phyloP scores from a whole-genome alignment of 2,888 invertebrate genomes.

The Lasius fuliginosus region DNA sequence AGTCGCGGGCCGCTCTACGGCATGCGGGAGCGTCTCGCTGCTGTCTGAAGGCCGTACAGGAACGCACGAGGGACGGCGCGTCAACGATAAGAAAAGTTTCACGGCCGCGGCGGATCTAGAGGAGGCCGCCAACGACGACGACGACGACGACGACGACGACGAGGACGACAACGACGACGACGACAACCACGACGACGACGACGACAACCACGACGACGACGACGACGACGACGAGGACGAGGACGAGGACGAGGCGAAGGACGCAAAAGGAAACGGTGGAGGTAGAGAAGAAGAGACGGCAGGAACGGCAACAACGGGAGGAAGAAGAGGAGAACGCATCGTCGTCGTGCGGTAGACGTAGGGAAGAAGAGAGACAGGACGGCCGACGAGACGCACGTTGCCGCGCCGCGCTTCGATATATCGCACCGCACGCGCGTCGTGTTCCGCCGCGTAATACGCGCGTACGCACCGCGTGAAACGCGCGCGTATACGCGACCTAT shows the following conservation, averaged over 20 bases:
- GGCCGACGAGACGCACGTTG: constrained; percentile 60
- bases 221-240: constrained; percentile 17
- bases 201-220: constrained; percentile 43
- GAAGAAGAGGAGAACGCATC: constrained; percentile 33
- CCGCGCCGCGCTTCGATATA: constrained; percentile 54
- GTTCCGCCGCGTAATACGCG: constrained; percentile 46
- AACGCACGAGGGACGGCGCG: constrained; percentile 63
- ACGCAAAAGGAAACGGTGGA: not conserved
- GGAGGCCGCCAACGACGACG: constrained; percentile 58
- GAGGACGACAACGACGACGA: not conserved
- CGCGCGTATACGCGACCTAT: constrained; percentile 42
- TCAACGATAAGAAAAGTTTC: constrained; percentile 62
- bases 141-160: constrained; percentile 19
- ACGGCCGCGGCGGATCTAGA: constrained; percentile 61
- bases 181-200: constrained; percentile 1
- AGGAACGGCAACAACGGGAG: constrained; percentile 3
- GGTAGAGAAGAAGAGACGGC: not conserved
- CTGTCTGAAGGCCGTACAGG: constrained; percentile 67
- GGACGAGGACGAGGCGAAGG: constrained; percentile 1
- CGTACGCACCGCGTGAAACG: constrained; percentile 43
- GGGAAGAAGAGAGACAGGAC: constrained; percentile 27
- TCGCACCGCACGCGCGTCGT: constrained; percentile 55
- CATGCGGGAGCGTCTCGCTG: constrained; percentile 80
- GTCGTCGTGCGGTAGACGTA: constrained; percentile 50
- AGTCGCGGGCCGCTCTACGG: constrained; percentile 80